Evolutionary conservation across 2,888 invertebrate genomes (phyloP), one percentile per base, ranked within the genome.

Genomic region (Hemicrepidius hirtus): DNA sequence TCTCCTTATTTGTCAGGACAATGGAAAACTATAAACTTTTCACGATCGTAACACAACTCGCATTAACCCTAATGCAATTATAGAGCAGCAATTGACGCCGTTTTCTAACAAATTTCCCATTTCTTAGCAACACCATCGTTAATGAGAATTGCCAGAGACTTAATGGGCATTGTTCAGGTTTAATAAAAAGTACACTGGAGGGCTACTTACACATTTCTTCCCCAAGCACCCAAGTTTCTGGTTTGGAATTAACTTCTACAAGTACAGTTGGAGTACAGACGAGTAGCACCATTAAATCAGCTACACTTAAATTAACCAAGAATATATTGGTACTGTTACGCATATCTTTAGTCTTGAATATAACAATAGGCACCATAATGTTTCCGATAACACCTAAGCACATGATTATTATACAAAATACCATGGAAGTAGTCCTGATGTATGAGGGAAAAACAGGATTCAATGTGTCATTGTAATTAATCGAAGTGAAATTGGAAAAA

Each of bases 241-340:
- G 96, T 79, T 92, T 92, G 9, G 95, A 94, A 86, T 97, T 96
- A 63, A 97, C 94, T 86, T 98, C 97, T n/a, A 97, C 95, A 41
- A 97, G 89, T 35, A 97, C 96, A 0, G 97, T 95, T 6, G 97
- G 97, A 75, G 97, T 96, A 85, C 97, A 97, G 75, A 97, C 93
- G 76, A 97, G 87, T 78, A 98, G 87, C 80, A 97, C 97, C 89
- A 97, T 92, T 80, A 97, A 88, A 87, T 98, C 97, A 13, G 97
- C 97, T 44, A 97, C 92, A 85, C 97, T 97, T 83, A 97, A 88
- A 87, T 97, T 97, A 86, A 97, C 95, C 82, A 98, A 90, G 86
- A 97, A 97, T 81, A 97, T 96, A 86, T 97, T 97, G 74, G 97
- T 97, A 66, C 97, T 96, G 84, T 96, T 97, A 82, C 96, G 90